These are phyloP conservation scores for Progne subis DNA, from an alignment of 2,113 vertebrate species.

Conservation along the genomic window DNA sequence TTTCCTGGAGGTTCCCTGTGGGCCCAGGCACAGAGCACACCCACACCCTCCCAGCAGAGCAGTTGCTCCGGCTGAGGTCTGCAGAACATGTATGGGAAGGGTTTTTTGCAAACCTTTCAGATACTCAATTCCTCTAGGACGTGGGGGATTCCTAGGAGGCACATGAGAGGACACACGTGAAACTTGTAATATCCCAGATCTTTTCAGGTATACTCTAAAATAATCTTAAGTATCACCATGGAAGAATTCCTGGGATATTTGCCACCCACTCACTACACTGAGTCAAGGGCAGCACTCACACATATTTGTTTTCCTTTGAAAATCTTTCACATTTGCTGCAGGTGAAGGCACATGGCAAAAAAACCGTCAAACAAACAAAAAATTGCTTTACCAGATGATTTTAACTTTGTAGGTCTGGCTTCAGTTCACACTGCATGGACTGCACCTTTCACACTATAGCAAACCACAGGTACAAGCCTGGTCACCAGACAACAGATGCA, in stretches of 20 bases:
- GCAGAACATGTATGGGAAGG: not conserved
- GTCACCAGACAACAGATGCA: not conserved
- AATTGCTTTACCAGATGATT: not conserved
- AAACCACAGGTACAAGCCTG: not conserved
- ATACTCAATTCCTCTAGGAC: not conserved
- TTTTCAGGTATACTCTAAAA: not conserved
- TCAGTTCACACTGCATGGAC: not conserved
- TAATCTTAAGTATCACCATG: not conserved
- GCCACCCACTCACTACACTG: not conserved
- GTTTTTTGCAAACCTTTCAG: not conserved
- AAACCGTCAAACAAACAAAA: not conserved
- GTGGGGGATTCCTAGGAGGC: not conserved
- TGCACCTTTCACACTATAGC: not conserved
- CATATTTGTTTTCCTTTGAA: not conserved
- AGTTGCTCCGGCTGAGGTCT: not conserved
- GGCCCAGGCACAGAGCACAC: not conserved
- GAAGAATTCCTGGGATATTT: not conserved
- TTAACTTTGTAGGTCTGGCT: not conserved
- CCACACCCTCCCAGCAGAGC: not conserved
- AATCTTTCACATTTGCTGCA: not conserved
- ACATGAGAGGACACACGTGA: not conserved
- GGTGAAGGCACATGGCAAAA: not conserved
- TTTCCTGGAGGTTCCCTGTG: constrained; percentile 23
- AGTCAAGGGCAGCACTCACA: not conserved
- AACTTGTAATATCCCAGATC: not conserved